Evolutionary conservation across 2,797 vertebrate species (phyloP), one percentile per base, ranked within the genome.

Genomic region (Neosilurus hyrtlii): DNA sequence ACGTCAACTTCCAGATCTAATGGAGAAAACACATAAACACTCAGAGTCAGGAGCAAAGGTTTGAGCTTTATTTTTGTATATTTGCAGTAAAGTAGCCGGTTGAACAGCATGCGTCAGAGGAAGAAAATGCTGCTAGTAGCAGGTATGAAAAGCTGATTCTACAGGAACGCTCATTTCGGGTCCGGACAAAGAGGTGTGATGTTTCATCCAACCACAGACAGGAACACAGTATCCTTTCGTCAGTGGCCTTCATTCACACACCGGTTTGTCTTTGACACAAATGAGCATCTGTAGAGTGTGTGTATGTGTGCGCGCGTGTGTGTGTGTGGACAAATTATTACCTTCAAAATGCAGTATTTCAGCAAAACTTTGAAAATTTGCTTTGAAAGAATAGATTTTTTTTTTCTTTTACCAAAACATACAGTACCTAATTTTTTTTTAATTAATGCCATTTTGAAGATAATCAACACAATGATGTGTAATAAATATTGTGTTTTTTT

Each of bases 201-300:
- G 84, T 84, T 59, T 83, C 89, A 95, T 99, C 97, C 94, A 96
- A 97, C 94, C 94, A 88, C 93, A 94, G 94, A 97, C 97, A 91
- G 96, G 97, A 77, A 95, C 85, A 74, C 9, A 30, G 9, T 67
- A 92, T 96, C 96, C 96, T 98, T 99, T 98, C 91, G 81, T 95
- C 95, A 92, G 93, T 84, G 90, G 93, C 96, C 95, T 97, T 99
- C 97, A 99, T 98, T 91, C 83, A 72, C 93, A 96, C 96, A 95
- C 93, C 92, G 89, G 83, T 75, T 59, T 90, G 90, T 89, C 82
- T 62, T 77, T 22, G 87, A 91, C 83, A 87, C 86, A 87, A 90
- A 88, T 83, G 79, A 88, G 86, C 87, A 86, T 88, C 71, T 81
- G 80, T 81, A 62, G 56, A 65, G 72, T 22, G 72, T 57, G 26